Evolutionary conservation across 2,888 invertebrate genomes (phyloP), one percentile per base, ranked within the genome.

Genomic region (Physocephala rufipes): DNA sequence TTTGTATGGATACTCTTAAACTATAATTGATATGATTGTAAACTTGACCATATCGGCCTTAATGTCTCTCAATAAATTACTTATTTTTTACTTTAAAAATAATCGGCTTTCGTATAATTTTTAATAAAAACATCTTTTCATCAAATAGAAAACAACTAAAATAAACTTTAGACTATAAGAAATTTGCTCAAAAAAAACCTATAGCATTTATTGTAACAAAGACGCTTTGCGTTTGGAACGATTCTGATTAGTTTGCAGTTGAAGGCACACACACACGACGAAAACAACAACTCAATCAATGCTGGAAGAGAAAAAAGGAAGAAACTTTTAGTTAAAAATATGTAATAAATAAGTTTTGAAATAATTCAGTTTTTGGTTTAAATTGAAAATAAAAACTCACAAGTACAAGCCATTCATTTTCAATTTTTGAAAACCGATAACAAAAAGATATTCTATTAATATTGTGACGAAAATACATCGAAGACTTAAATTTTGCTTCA

Each of bases 161-260:
- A 28, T 28, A 15, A 58, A 58, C 28, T 15, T 12, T 15, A 28
- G 28, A 19, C 13, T 51, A 24, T 62, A 16, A 21, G 26, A 67
- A 68, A 68, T 68, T 68, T 68, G 68, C 68, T 68, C 68, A 68
- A 68, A 58, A 68, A 68, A 21, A n/a, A 30, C 30, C 30, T 55
- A 49, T 49, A 49, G 58, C 26, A 26, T 36, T 36, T 4, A 7
- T 36, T 36, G 4, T 36, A n/a, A n/a, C n/a, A n/a, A n/a, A n/a
- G n/a, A n/a, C n/a, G n/a, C 28, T 51, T 30, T 15, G 5, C 36
- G 24, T 15, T 19, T 49, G 45, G n/a, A 67, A 24, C 45, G 67
- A 36, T 19, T 47, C 67, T 59, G 45, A 68, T 51, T 13, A 68
- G 62, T 21, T 62, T 62, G 51, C 61, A 68, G 61, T 36, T 51